phyloP scores from a whole-genome alignment of 2,888 invertebrate species.

The Cremastinae sp. region DNA sequence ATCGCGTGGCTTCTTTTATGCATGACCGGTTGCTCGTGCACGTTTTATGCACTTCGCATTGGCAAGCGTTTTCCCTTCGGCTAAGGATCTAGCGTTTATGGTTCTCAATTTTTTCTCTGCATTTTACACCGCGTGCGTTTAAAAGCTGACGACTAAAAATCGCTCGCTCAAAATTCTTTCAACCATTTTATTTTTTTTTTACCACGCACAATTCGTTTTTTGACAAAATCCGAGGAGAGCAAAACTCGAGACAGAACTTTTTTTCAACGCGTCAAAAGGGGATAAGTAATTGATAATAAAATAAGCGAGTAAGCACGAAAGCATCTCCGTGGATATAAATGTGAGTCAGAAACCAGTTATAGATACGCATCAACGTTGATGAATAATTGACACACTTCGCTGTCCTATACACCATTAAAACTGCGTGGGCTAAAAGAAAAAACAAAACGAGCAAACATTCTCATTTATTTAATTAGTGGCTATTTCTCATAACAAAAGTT shows the following conservation, averaged over 20 bases:
- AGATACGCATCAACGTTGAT: slow-evolving; percentile 27
- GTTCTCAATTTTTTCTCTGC: background rate
- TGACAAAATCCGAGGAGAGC: too few species aligned
- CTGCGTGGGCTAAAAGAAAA: slow-evolving; percentile 5
- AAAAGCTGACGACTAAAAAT: too few species aligned
- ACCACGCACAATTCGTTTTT: too few species aligned
- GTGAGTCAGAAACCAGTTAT: slow-evolving; percentile 54
- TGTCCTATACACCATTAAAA: background rate
- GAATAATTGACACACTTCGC: slow-evolving; percentile 51
- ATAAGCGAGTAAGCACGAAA: slow-evolving; percentile 15
- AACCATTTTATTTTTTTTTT: too few species aligned
- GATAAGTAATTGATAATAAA: too few species aligned
- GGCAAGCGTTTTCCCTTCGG: too few species aligned
- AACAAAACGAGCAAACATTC: background rate
- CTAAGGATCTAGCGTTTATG: background rate
- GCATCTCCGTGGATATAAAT: slow-evolving; percentile 6
- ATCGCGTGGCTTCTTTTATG: too few species aligned
- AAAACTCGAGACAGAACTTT: too few species aligned
- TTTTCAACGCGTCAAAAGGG: too few species aligned
- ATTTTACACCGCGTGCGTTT: background rate
- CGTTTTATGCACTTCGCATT: too few species aligned
- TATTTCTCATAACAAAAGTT: background rate
- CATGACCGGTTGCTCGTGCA: too few species aligned
- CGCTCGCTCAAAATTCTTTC: too few species aligned
- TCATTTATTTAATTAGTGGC: background rate